Evolutionary conservation across 1,140 invertebrate species (phyloP).

Genomic region (Lepidotrigona ventralis): DNA sequence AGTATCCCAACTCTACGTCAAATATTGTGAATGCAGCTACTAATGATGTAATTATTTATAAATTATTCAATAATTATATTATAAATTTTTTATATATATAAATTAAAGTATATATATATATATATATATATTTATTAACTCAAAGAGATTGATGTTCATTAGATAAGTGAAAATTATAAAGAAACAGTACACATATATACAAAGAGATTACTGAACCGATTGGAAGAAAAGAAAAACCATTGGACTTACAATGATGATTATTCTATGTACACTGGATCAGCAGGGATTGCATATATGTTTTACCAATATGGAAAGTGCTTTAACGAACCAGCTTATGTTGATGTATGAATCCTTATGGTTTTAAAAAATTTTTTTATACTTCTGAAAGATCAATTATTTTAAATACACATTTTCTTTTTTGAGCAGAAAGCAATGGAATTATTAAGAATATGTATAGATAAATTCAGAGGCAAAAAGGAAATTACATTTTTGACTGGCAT

Average conservation of each 20-base stretch:
- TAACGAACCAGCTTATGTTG: constrained; percentile 60
- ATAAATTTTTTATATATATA: constrained; percentile 14
- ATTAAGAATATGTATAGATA: constrained; percentile 75
- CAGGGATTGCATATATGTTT: constrained; percentile 81
- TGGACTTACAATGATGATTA: constrained; percentile 72
- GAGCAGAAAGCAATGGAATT: constrained; percentile 79
- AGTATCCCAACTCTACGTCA: constrained; percentile 54
- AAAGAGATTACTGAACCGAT: constrained; percentile 58
- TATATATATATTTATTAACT: constrained; percentile 8
- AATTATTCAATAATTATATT: neutral
- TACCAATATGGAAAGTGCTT: constrained; percentile 77
- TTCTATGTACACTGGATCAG: constrained; percentile 80
- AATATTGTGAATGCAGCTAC: constrained; percentile 47
- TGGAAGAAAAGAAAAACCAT: constrained; percentile 65
- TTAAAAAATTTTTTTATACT: neutral
- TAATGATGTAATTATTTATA: constrained; percentile 36
- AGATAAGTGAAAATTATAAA: constrained; percentile 69
- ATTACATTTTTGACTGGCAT: constrained; percentile 89
- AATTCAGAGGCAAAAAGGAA: constrained; percentile 77
- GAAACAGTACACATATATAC: constrained; percentile 48
- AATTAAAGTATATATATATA: neutral
- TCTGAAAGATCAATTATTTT: constrained; percentile 46
- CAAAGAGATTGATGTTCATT: constrained; percentile 29
- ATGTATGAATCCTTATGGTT: constrained; percentile 50
- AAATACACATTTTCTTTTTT: constrained; percentile 25